Conservation (phyloP, 2,797 vertebrate species). For the Sphenodon punctatus region DNA sequence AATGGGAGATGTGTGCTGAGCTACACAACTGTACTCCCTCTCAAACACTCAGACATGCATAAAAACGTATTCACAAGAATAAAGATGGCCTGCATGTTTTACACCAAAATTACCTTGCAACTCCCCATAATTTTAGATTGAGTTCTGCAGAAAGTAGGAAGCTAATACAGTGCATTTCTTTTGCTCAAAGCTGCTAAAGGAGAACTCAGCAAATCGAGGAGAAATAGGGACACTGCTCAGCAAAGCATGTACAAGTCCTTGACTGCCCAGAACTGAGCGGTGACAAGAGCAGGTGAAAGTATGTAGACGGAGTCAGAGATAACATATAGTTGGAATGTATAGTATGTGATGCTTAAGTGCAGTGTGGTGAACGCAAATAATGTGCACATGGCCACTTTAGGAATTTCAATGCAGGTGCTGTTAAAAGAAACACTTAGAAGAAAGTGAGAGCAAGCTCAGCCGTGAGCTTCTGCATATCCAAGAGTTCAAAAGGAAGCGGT, state of each 20-base stretch:
- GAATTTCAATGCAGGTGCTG: background rate
- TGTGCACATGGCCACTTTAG: background rate
- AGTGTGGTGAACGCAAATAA: constrained; percentile 22
- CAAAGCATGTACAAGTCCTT: background rate
- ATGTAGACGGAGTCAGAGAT: background rate
- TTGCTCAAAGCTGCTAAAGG: background rate
- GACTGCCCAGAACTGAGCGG: background rate
- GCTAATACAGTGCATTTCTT: background rate
- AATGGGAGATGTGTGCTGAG: background rate
- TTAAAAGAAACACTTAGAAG: constrained; percentile 4
- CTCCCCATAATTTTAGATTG: background rate
- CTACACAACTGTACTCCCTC: no score
- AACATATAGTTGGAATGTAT: background rate
- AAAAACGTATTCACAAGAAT: constrained; percentile 11
- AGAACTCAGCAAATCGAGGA: background rate
- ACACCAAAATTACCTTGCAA: background rate
- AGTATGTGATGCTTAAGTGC: background rate
- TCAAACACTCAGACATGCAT: background rate
- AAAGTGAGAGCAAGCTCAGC: no score
- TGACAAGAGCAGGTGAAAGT: constrained; percentile 19
- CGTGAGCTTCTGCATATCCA: no score
- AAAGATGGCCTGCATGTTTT: background rate
- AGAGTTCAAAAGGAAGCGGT: no score
- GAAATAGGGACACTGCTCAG: background rate
- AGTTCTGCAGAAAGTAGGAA: background rate